Percentiles rank a stretch among this genome's conserved stretches.
phyloP scores from a whole-genome alignment of 2,888 invertebrate species.

The Phaonia tiefii region DNA sequence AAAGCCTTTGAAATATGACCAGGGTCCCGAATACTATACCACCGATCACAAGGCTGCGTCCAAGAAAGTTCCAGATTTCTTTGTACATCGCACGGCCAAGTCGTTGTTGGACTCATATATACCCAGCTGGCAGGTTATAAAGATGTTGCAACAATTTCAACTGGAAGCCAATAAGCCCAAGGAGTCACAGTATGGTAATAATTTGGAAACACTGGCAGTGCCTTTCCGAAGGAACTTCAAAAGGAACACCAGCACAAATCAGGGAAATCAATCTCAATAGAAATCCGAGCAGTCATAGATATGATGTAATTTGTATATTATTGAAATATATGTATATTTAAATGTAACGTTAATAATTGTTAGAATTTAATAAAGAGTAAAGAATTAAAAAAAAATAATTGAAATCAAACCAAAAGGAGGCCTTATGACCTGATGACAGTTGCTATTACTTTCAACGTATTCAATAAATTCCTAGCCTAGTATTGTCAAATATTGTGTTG shows the following conservation, averaged over 20 bases:
- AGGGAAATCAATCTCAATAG: slow-evolving; percentile 28
- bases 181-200: background rate
- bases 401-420: background rate
- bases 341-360: slow-evolving; percentile 11
- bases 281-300: background rate
- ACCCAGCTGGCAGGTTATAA: slow-evolving; percentile 81
- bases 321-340: background rate
- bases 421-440: no score
- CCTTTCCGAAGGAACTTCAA: slow-evolving; percentile 23
- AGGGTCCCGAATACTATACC: background rate
- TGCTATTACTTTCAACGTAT: no score
- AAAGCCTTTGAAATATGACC: background rate
- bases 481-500: no score
- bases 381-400: background rate
- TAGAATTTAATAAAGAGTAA: slow-evolving; percentile 16
- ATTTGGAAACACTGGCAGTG: slow-evolving; percentile 69
- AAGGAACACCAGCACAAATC: slow-evolving; percentile 1
- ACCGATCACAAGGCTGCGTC: background rate
- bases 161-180: background rate
- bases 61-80: slow-evolving; percentile 73
- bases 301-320: background rate
- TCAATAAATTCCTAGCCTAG: no score
- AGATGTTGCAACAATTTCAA: slow-evolving; percentile 71
- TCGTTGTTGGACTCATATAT: slow-evolving; percentile 84
- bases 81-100: slow-evolving; percentile 78